Conservation (phyloP, 1,140 invertebrate genomes). For the Drosophila carrolli region DNA sequence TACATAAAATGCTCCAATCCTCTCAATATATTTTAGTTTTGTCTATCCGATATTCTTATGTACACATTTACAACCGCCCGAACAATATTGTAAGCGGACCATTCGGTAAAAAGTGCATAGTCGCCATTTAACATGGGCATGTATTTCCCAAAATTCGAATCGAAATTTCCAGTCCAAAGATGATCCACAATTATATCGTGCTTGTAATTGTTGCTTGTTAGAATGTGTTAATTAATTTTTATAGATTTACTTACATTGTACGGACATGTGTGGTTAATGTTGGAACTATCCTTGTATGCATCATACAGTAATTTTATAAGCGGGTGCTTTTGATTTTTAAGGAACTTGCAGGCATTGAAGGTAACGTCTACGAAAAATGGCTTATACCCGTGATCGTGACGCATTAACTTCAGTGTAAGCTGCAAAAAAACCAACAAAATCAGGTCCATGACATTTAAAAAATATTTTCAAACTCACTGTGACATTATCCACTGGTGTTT, state of each 20-base stretch:
- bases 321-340: slow-evolving; percentile 16
- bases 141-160: slow-evolving; percentile 14
- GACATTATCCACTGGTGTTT: slow-evolving; percentile 11
- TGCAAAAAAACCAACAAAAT: neutral
- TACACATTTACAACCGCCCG: slow-evolving; percentile 18
- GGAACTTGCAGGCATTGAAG: slow-evolving; percentile 38
- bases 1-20: too few species aligned
- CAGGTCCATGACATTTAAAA: neutral
- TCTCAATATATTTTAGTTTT: neutral
- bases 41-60: slow-evolving; percentile 6
- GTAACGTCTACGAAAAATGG: slow-evolving; percentile 39
- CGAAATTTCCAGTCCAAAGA: slow-evolving; percentile 44
- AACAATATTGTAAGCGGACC: slow-evolving; percentile 9
- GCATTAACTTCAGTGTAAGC: slow-evolving; percentile 35
- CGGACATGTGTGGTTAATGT: slow-evolving; percentile 59
- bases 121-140: slow-evolving; percentile 40
- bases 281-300: slow-evolving; percentile 16
- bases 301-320: slow-evolving; percentile 23
- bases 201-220: slow-evolving; percentile 13
- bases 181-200: slow-evolving; percentile 55
- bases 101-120: slow-evolving; percentile 17
- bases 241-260: slow-evolving; percentile 37
- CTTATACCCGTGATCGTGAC: slow-evolving; percentile 49
- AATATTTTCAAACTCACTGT: slow-evolving; percentile 9
- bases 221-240: neutral